Percentiles rank a stretch among this genome's conserved stretches.
phyloP scores from a whole-genome alignment of 2,888 invertebrate species.

The Cheilosia variabilis region DNA sequence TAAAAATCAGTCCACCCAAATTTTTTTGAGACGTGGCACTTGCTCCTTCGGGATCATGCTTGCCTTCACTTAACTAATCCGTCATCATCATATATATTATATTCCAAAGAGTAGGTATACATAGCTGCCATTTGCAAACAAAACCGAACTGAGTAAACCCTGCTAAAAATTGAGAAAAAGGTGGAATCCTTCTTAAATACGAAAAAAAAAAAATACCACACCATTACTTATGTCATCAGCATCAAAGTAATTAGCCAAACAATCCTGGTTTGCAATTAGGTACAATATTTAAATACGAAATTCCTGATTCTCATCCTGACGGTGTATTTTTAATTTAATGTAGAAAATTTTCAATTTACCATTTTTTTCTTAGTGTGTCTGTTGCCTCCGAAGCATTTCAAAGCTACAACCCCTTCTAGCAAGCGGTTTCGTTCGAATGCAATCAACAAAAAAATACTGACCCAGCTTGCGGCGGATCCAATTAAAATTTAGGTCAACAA shows the following conservation, averaged over 20 bases:
- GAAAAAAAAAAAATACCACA: not conserved
- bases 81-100: no score
- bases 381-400: slow-evolving; percentile 51
- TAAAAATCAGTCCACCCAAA: no score
- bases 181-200: not conserved
- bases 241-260: slow-evolving; percentile 62
- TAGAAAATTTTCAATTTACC: slow-evolving; percentile 55
- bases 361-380: slow-evolving; percentile 45
- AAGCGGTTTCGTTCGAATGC: slow-evolving; percentile 25
- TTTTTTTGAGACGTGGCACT: no score
- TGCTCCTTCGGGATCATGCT: no score
- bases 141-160: not conserved
- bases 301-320: slow-evolving; percentile 45
- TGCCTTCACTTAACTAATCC: no score
- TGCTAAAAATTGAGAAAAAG: not conserved
- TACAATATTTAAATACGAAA: slow-evolving; percentile 55
- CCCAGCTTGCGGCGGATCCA: slow-evolving; percentile 68
- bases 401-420: slow-evolving; percentile 5
- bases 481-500: slow-evolving; percentile 74
- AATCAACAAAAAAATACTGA: slow-evolving; percentile 66
- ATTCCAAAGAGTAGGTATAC: no score
- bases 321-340: slow-evolving; percentile 64
- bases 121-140: no score
- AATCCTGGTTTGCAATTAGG: slow-evolving; percentile 51
- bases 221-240: slow-evolving; percentile 14